Evolutionary conservation across 2,113 vertebrate species (phyloP).

Genomic region (Tenrec ecaudatus): DNA sequence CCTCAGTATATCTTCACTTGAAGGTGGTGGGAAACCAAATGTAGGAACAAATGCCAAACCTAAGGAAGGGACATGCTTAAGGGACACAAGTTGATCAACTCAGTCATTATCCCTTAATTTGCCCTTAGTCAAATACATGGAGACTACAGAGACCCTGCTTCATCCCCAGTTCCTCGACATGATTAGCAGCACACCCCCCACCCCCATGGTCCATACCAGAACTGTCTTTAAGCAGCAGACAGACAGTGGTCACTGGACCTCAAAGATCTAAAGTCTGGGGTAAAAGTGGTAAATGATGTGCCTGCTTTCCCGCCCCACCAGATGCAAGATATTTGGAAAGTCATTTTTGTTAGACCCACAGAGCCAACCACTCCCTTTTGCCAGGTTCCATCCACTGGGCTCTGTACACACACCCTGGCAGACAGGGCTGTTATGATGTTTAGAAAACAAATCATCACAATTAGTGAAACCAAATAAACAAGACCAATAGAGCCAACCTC

Average conservation of each 20-base stretch:
- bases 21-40: neutral
- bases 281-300: neutral
- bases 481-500: slow-evolving; percentile 31
- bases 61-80: neutral
- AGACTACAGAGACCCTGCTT: neutral
- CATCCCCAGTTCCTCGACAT: neutral
- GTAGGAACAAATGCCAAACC: neutral
- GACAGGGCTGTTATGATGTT: slow-evolving; percentile 4
- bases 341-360: neutral
- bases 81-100: neutral
- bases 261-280: neutral
- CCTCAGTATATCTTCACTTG: neutral
- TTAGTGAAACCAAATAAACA: slow-evolving; percentile 48
- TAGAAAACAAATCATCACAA: slow-evolving; percentile 54
- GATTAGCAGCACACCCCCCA: neutral
- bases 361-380: neutral
- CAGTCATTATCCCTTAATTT: neutral
- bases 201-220: neutral
- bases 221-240: neutral
- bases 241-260: neutral
- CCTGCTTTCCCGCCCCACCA: neutral
- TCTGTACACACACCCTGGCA: neutral
- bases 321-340: neutral
- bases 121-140: neutral
- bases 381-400: neutral